These are phyloP conservation scores for Redunca redunca DNA, from an alignment of 2,113 vertebrate genomes.

Conservation along the genomic window DNA sequence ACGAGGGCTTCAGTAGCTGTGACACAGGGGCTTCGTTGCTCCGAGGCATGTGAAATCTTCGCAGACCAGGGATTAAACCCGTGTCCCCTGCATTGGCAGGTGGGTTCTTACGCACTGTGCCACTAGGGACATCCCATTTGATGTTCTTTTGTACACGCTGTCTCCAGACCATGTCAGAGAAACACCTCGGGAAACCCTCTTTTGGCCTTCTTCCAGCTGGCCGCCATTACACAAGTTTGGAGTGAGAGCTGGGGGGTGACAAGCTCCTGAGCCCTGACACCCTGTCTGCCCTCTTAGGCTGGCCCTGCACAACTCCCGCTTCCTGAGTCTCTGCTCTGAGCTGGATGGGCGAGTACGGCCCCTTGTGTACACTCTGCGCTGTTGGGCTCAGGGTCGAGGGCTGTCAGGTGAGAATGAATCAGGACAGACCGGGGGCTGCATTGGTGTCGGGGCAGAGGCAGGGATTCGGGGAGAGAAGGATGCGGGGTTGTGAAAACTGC, in stretches of 20 bases:
- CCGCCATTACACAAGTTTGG: neutral
- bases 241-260: neutral
- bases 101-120: neutral
- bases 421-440: neutral
- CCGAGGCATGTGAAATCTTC: neutral
- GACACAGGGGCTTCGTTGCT: neutral
- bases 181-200: neutral
- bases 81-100: neutral
- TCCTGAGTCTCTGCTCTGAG: constrained; percentile 88
- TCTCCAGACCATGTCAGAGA: neutral
- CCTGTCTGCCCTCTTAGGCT: constrained; percentile 77
- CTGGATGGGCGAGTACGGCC: constrained; percentile 87
- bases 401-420: constrained; percentile 84
- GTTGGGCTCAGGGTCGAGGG: constrained; percentile 90
- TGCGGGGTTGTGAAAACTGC: neutral
- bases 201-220: neutral
- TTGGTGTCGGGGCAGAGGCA: neutral
- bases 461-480: neutral
- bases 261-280: fast-evolving
- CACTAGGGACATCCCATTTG: neutral
- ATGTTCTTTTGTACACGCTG: neutral
- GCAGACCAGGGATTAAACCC: neutral
- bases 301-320: constrained; percentile 91
- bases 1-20: neutral
- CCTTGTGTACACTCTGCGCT: constrained; percentile 86